Conservation (phyloP, 2,113 vertebrate genomes). For the Cairina moschata region DNA sequence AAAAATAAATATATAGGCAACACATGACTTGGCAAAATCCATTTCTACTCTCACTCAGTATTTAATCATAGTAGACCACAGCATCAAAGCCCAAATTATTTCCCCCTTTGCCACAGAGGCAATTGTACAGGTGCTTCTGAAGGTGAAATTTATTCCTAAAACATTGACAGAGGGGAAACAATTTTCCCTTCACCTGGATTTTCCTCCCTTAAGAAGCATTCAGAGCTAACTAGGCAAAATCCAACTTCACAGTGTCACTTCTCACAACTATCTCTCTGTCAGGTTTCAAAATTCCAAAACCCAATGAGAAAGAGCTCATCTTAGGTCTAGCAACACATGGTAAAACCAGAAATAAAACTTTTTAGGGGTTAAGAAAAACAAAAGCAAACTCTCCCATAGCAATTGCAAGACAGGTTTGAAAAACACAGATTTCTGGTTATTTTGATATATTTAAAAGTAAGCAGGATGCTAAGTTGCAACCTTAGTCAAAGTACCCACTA, state of each 20-base stretch:
- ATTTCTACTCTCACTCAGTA: not conserved
- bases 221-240: not conserved
- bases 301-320: not conserved
- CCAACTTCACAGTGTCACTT: not conserved
- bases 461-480: not conserved
- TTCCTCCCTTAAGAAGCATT: conserved; percentile 24
- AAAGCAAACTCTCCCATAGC: not conserved
- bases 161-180: not conserved
- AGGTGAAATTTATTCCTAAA: conserved; percentile 17
- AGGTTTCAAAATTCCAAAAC: conserved; percentile 5
- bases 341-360: conserved; percentile 30
- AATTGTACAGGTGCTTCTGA: not conserved
- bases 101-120: not conserved
- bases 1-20: not conserved
- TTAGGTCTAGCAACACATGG: not conserved
- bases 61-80: not conserved
- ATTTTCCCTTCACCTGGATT: conserved; percentile 42
- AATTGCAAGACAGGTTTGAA: conserved; percentile 17
- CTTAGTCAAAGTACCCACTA: not conserved
- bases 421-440: not conserved
- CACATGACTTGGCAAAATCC: not conserved
- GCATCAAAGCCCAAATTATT: not conserved
- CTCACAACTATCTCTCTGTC: conserved; percentile 19
- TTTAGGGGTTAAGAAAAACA: conserved; percentile 9
- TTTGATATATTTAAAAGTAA: not conserved